These are phyloP conservation scores for Nyctibius grandis DNA, from an alignment of 2,797 vertebrate species.

Conservation along the genomic window DNA sequence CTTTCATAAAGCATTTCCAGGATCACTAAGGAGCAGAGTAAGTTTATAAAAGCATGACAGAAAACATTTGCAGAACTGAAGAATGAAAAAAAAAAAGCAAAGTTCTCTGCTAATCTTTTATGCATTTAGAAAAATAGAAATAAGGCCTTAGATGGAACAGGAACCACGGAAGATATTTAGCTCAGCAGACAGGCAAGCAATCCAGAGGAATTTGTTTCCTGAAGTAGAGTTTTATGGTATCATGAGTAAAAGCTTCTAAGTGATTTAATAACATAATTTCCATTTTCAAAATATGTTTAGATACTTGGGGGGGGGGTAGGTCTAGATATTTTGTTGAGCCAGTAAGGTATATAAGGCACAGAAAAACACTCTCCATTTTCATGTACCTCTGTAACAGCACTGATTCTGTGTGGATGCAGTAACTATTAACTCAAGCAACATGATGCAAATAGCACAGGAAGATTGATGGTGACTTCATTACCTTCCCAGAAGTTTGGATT, in stretches of 20 bases:
- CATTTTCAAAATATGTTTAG: background rate
- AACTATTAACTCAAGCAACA: background rate
- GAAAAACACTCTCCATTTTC: background rate
- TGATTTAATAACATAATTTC: background rate
- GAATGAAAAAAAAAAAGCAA: background rate
- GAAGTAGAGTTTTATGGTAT: background rate
- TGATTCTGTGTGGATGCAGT: background rate
- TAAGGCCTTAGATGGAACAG: background rate
- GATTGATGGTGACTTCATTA: background rate
- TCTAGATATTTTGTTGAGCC: background rate
- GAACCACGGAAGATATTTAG: background rate
- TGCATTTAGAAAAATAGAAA: background rate
- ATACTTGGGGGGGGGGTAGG: rapidly evolving
- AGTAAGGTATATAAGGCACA: background rate
- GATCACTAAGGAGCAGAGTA: background rate
- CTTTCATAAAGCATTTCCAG: background rate
- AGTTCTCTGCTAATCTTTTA: background rate
- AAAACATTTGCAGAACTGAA: background rate
- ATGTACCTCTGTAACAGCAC: background rate
- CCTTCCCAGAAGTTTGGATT: background rate
- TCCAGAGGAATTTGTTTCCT: background rate
- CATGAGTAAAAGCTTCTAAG: background rate
- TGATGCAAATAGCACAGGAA: background rate
- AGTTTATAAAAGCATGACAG: background rate
- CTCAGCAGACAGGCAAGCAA: background rate